These are phyloP conservation scores for Taurulus bubalis DNA, from an alignment of 2,113 vertebrate species.

Conservation along the genomic window DNA sequence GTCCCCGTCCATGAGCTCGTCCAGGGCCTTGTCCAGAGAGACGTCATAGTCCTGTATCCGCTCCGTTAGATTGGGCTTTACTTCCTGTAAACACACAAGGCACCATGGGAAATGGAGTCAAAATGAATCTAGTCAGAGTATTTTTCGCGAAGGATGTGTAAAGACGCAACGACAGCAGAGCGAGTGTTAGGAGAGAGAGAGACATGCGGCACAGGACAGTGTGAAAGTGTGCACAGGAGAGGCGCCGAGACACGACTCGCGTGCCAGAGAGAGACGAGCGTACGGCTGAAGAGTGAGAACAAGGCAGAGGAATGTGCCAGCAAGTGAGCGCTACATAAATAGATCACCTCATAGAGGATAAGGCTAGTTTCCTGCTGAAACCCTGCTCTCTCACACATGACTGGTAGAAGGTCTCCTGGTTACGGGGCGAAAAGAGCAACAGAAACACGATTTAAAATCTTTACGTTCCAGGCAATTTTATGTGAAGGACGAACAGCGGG, in stretches of 20 bases:
- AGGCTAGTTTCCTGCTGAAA: constrained; percentile 99
- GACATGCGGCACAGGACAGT: background rate
- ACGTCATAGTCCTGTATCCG: constrained; percentile 99
- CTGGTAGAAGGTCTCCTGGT: constrained; percentile 96
- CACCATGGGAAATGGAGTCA: constrained; percentile 18
- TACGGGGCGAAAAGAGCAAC: constrained; percentile 22
- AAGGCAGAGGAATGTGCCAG: constrained; percentile 19
- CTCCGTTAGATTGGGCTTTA: constrained; percentile 99
- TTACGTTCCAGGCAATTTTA: background rate
- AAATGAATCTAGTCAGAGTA: background rate
- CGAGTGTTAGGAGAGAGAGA: background rate
- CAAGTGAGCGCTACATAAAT: constrained; percentile 31
- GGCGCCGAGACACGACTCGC: background rate
- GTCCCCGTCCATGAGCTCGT: constrained; percentile 99
- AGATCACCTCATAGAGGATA: constrained; percentile 99
- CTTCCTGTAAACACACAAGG: constrained; percentile 88
- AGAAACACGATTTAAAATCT: background rate
- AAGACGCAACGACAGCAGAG: background rate
- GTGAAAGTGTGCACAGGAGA: constrained; percentile 11
- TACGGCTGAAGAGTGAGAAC: background rate
- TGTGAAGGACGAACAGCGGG: background rate
- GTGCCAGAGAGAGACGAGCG: constrained; percentile 3
- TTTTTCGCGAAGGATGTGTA: background rate
- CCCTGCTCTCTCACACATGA: constrained; percentile 99
- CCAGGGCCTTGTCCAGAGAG: constrained; percentile 99